Evolutionary conservation across 1,140 invertebrate genomes (phyloP), one percentile per base, ranked within the genome.

Genomic region (Papilio dardanus): DNA sequence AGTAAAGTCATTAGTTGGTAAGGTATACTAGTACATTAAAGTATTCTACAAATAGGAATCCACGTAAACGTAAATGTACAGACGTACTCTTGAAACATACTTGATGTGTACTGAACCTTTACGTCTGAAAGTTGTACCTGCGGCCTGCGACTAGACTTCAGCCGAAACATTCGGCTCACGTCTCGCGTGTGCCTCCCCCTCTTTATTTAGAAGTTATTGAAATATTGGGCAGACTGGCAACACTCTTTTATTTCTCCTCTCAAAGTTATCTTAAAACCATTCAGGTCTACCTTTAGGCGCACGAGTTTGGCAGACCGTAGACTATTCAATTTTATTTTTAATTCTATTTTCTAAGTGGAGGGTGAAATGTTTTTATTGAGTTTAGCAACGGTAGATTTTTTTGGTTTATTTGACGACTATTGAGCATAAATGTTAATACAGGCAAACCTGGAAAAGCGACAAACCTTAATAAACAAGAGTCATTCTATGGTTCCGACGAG

Each of bases 131-230:
- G 24, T 58, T 58, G 54, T 58, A 30, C 54, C 54, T 58, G 54
- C 50, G 19, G 65, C 30, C 65, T 37, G 58, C 30, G 58, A 28
- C 58, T 67, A 67, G 65, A 67, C 65, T 67, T 67, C 16, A 33
- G 14, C 16, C 16, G n/a, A n/a, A 14, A 31, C 30, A 35, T 58
- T 58, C 54, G 54, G 24, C 54, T 58, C 54, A 58, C 33, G 65
- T 35, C 31, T 67, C 31, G 5, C 7, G 30, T 21, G 14, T 12
- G 7, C 3, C 30, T 30, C 33, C 65, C 65, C 12, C 30, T 4
- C 14, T 67, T 33, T 67, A 35, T 67, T 67, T 67, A 67, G 31
- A 12, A 67, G 65, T 67, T 67, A 67, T 67, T 67, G 65, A 67
- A 67, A 67, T 33, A 67, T 67, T 35, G 31, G 65, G 65, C 65